phyloP scores from a whole-genome alignment of 2,888 invertebrate genomes.

The Lithophane leautieri region DNA sequence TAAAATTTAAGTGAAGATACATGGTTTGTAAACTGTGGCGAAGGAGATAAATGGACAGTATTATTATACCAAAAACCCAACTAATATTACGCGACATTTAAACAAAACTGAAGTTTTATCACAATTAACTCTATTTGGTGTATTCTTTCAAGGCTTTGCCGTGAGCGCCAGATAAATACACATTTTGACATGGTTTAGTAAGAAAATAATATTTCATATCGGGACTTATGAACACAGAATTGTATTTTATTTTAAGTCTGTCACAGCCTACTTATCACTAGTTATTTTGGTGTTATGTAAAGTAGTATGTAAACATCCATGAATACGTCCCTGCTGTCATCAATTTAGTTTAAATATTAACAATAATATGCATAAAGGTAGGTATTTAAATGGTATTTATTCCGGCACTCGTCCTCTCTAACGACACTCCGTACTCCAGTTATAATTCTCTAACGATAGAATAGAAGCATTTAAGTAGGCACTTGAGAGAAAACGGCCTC shows the following conservation, averaged over 20 bases:
- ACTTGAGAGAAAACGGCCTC: conserved; percentile 74
- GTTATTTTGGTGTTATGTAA: conserved; percentile 56
- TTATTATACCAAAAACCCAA: conserved; percentile 60
- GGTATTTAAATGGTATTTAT: conserved; percentile 41
- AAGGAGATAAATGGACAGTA: conserved; percentile 46
- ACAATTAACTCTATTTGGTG: conserved; percentile 78
- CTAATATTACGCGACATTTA: conserved; percentile 58
- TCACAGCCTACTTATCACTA: conserved; percentile 67
- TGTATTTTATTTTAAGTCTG: conserved; percentile 49
- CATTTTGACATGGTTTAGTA: conserved; percentile 20
- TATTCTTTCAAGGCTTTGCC: conserved; percentile 75
- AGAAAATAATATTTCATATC: conserved; percentile 21
- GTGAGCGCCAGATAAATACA: conserved; percentile 63
- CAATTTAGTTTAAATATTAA: conserved; percentile 22
- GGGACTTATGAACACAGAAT: conserved; percentile 38
- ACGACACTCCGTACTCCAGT: conserved; percentile 65
- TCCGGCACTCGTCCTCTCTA: conserved; percentile 60
- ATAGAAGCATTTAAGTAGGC: conserved; percentile 75
- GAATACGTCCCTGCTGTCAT: conserved; percentile 38
- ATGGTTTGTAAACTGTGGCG: conserved; percentile 53
- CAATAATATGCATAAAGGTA: conserved; percentile 24
- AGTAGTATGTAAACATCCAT: conserved; percentile 58
- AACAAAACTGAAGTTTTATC: conserved; percentile 68
- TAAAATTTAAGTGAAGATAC: conserved; percentile 32
- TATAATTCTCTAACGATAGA: conserved; percentile 70